phyloP scores from a whole-genome alignment of 2,888 invertebrate genomes.

The Rhamphomyia laevipes region DNA sequence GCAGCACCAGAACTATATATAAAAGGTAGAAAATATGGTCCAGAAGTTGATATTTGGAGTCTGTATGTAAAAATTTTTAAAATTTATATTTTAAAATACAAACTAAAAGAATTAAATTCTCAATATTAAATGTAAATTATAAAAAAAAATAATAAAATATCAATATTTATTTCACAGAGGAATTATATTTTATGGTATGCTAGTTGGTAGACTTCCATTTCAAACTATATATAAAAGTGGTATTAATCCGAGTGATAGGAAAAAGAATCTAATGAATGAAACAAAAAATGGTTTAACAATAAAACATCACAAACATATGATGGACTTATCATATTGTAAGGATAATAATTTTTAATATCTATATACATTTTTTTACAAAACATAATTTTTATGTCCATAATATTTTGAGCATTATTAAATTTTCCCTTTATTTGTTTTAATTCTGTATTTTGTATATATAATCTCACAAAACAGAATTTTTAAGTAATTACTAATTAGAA shows the following conservation, averaged over 20 bases:
- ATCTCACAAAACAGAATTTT: too few species aligned
- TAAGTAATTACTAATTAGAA: too few species aligned
- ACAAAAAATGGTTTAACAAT: conserved; percentile 53
- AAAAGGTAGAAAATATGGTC: conserved; percentile 55
- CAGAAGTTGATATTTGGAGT: conserved; percentile 70
- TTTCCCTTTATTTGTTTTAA: too few species aligned
- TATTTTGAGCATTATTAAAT: too few species aligned
- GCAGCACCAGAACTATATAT: conserved; percentile 67
- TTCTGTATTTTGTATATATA: too few species aligned
- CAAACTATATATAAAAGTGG: conserved; percentile 33
- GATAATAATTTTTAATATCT: background rate
- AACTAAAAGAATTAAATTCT: too few species aligned
- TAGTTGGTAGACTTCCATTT: conserved; percentile 60
- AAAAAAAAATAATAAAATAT: conserved; percentile 7
- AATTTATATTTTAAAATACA: background rate
- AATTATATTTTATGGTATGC: conserved; percentile 64
- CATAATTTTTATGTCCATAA: too few species aligned
- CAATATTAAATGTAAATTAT: background rate
- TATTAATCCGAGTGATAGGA: conserved; percentile 43
- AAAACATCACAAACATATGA: conserved; percentile 41
- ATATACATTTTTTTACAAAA: background rate
- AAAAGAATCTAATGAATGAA: conserved; percentile 49
- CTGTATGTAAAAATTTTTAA: conserved; percentile 37
- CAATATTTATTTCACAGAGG: conserved; percentile 42
- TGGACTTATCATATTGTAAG: conserved; percentile 14